These are phyloP conservation scores for Diglossa cyanea DNA, from an alignment of 2,797 vertebrate species.

Conservation along the genomic window DNA sequence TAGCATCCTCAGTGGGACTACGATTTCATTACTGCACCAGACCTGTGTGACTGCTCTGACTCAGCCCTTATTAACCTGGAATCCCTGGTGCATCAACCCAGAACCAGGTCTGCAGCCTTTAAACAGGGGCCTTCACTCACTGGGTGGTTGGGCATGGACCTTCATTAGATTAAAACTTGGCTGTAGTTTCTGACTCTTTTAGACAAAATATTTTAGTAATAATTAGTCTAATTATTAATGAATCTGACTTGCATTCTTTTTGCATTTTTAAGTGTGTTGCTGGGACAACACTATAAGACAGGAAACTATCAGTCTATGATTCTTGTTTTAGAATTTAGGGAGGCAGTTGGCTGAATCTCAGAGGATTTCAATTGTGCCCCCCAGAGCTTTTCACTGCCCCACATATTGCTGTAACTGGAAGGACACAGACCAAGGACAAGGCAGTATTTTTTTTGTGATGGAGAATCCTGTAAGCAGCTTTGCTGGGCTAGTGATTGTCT, in stretches of 20 bases:
- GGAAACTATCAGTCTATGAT: background rate
- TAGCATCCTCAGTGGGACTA: background rate
- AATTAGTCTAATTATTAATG: background rate
- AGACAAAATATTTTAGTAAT: background rate
- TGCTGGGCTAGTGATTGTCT: background rate
- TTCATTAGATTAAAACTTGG: background rate
- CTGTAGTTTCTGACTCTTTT: background rate
- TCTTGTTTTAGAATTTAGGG: background rate
- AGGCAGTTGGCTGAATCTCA: background rate
- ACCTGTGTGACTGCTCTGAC: background rate
- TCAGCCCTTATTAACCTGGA: background rate
- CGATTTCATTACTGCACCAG: background rate
- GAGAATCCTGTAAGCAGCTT: background rate
- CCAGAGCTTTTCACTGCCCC: background rate
- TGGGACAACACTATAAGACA: background rate
- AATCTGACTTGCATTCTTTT: background rate
- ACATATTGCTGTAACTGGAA: background rate
- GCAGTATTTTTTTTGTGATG: background rate
- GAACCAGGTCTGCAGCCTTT: background rate
- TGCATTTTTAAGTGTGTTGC: background rate
- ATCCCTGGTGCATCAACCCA: background rate
- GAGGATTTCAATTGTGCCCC: background rate
- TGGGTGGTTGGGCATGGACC: background rate
- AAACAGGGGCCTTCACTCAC: background rate
- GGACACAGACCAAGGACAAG: background rate